Conservation (phyloP, 2,888 invertebrate species). For the Neoscelio sp. region DNA sequence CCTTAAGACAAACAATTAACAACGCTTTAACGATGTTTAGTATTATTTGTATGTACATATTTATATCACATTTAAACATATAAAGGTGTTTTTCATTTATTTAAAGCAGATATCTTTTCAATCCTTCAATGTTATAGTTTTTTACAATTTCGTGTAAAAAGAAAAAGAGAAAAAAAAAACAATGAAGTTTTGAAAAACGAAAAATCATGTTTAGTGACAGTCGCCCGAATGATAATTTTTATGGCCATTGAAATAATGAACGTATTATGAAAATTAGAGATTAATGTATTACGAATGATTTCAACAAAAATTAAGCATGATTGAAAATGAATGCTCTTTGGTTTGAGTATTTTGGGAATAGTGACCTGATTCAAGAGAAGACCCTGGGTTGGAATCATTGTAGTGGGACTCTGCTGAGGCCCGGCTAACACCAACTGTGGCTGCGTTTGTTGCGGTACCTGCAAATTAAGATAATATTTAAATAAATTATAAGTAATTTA, state of each 20-base stretch:
- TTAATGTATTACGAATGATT: slow-evolving; percentile 21
- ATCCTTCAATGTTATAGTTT: too few species aligned
- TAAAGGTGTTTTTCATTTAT: too few species aligned
- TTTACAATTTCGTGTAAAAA: too few species aligned
- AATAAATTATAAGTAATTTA: too few species aligned
- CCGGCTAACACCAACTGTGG: slow-evolving; percentile 83
- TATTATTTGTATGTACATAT: too few species aligned
- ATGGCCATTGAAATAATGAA: not conserved
- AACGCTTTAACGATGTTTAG: not conserved
- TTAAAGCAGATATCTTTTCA: too few species aligned
- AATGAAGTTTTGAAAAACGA: too few species aligned
- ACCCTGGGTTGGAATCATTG: slow-evolving; percentile 82
- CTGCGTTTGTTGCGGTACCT: slow-evolving; percentile 82
- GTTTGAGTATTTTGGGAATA: slow-evolving; percentile 32
- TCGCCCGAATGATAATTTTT: too few species aligned
- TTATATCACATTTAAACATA: too few species aligned
- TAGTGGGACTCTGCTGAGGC: slow-evolving; percentile 81
- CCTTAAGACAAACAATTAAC: not conserved
- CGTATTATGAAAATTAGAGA: slow-evolving; percentile 20
- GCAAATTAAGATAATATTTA: slow-evolving; percentile 29
- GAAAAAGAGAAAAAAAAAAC: too few species aligned
- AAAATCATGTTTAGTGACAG: too few species aligned
- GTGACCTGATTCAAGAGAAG: slow-evolving; percentile 82
- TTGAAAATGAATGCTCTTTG: slow-evolving; percentile 23
- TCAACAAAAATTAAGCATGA: slow-evolving; percentile 54